Evolutionary conservation across 1,140 invertebrate species (phyloP).

Genomic region (Sitodiplosis mosellana): DNA sequence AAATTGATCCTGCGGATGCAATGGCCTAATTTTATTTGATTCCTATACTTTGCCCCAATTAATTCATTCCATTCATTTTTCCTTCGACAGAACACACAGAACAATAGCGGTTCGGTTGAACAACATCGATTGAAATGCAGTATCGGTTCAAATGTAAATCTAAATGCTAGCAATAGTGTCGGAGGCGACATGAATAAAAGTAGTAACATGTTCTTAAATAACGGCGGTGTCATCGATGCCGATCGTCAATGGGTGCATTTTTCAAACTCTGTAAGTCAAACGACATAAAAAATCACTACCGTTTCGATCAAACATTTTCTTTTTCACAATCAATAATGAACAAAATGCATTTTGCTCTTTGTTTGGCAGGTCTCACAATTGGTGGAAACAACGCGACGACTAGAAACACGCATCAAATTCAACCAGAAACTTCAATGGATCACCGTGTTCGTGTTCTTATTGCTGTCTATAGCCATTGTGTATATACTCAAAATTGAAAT

Average conservation of each 20-base stretch:
- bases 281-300: neutral
- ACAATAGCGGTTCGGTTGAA: neutral
- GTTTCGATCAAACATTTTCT: neutral
- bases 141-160: neutral
- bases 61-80: no score
- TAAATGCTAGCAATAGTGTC: neutral
- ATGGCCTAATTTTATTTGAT: neutral
- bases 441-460: neutral
- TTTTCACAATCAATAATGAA: neutral
- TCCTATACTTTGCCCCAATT: neutral
- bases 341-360: no score
- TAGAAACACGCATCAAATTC: slow-evolving; percentile 1
- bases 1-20: neutral
- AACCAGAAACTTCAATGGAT: slow-evolving; percentile 2
- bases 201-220: neutral
- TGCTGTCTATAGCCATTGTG: neutral
- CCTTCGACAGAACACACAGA: neutral
- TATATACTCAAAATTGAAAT: slow-evolving; percentile 3
- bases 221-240: neutral
- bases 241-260: neutral
- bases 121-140: slow-evolving; percentile 3
- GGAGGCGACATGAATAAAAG: neutral
- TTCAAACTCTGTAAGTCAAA: neutral
- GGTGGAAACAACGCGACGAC: neutral
- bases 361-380: neutral